A percentile compares a stretch with the other conserved stretches of the same genome.
Conservation (phyloP, 2,888 invertebrate genomes). For the Malthinus flaveolus region DNA sequence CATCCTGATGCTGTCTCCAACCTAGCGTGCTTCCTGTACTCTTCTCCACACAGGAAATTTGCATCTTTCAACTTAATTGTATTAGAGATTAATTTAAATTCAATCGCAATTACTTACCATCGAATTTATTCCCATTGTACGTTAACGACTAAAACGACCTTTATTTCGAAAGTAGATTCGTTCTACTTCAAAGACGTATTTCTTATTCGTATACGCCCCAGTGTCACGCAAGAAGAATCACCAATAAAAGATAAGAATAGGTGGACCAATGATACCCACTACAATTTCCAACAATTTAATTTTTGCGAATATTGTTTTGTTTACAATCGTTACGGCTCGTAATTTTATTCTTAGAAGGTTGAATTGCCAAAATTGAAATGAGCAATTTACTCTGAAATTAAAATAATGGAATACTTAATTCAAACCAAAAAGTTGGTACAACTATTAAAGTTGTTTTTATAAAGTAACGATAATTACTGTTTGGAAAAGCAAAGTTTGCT, state of each 20-base stretch:
- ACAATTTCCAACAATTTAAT: too few relatives aligned
- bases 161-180: neutral
- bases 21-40: slow-evolving; percentile 51
- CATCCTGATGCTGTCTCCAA: slow-evolving; percentile 48
- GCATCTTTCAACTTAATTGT: slow-evolving; percentile 47
- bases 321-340: too few relatives aligned
- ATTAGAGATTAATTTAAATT: neutral
- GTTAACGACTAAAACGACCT: neutral
- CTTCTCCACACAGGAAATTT: slow-evolving; percentile 46
- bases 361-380: too few relatives aligned
- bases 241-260: slow-evolving; percentile 46
- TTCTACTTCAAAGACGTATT: neutral
- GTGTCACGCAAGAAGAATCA: slow-evolving; percentile 51
- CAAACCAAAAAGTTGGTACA: too few relatives aligned
- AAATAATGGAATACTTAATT: too few relatives aligned
- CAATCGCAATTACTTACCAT: neutral
- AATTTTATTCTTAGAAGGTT: too few relatives aligned
- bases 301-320: too few relatives aligned
- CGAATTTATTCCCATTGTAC: too few relatives aligned
- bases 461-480: too few relatives aligned
- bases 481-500: too few relatives aligned
- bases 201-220: slow-evolving; percentile 42
- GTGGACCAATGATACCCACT: slow-evolving; percentile 35
- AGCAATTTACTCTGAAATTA: too few relatives aligned
- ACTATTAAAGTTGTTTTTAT: too few relatives aligned